Percentiles rank a stretch among this genome's conserved stretches.
Conservation (phyloP, 2,888 invertebrate species). For the Reticulitermes lucifugus region DNA sequence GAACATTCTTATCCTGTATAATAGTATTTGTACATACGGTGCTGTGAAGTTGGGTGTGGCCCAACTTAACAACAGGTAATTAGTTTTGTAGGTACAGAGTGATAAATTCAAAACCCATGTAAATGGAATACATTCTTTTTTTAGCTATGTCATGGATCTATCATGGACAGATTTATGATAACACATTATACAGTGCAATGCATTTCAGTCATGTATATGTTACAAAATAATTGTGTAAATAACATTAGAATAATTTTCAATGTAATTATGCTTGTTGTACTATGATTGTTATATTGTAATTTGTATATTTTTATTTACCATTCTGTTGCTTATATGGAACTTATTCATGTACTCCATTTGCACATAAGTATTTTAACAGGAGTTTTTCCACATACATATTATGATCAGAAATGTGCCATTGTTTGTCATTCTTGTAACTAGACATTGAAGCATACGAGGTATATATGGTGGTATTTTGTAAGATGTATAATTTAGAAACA, state of each 20-base stretch:
- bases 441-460: not conserved
- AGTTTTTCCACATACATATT: not conserved
- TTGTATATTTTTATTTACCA: constrained; percentile 2
- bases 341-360: not conserved
- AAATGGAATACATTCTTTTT: not conserved
- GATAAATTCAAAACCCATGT: not conserved
- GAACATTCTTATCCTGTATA: not conserved
- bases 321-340: not conserved
- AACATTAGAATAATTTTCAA: not conserved
- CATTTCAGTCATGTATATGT: not conserved
- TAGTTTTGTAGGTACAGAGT: not conserved
- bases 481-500: not conserved
- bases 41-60: constrained; percentile 13
- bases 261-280: constrained; percentile 21
- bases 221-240: not conserved
- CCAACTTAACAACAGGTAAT: not conserved
- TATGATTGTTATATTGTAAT: constrained; percentile 7
- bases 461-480: not conserved
- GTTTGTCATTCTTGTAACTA: not conserved
- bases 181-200: constrained; percentile 1
- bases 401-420: not conserved
- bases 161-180: not conserved
- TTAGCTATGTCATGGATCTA: not conserved
- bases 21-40: constrained; percentile 28
- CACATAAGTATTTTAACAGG: not conserved